Evolutionary conservation across 2,888 invertebrate genomes (phyloP), one percentile per base, ranked within the genome.

Genomic region (Agrilus biguttatus): DNA sequence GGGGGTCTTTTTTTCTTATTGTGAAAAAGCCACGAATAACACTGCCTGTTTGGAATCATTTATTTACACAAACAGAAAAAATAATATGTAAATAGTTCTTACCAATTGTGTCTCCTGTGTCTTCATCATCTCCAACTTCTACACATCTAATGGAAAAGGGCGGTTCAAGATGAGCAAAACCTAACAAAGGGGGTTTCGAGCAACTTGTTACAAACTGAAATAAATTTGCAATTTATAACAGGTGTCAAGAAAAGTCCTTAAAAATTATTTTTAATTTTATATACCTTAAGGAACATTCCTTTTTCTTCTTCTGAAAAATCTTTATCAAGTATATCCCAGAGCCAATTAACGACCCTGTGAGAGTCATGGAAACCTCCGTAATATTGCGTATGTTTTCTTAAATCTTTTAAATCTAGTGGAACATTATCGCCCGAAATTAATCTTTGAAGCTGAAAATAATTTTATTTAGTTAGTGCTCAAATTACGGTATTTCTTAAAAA

Each of bases 321-420:
- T 54, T 89, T 81, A 56, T 90, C 89, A 49, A 98, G 71, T 55
- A 98, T 89, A 67, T 97, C 95, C 98, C 98, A 98, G 40, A 98
- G 74, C 98, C 98, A 98, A 61, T 88, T 84, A 40, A 99, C 89
- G 40, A 99, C 95, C 52, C 91, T 77, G 70, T 97, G 97, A 46
- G 90, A 91, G 73, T 90, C 91, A 67, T 98, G 98, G 69, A 98
- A 98, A 5, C 98, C 98, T 45, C 98, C 98, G 69, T 96, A 98
- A 71, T 98, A 98, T 67, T 96, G 95, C 8, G 96, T 96, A 70
- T 98, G 87, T 42, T 79, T 81, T 2, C 92, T 73, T 48, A 91
- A 66, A 67, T 91, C 90, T 51, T 79, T 76, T 52, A 96, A 68
- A 70, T 97, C 95, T 36, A 97, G 69, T 0, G 93, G 93, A 33